Percentiles rank a stretch among this genome's conserved stretches.
phyloP scores from a whole-genome alignment of 2,888 invertebrate genomes.

The Xylota sylvarum region DNA sequence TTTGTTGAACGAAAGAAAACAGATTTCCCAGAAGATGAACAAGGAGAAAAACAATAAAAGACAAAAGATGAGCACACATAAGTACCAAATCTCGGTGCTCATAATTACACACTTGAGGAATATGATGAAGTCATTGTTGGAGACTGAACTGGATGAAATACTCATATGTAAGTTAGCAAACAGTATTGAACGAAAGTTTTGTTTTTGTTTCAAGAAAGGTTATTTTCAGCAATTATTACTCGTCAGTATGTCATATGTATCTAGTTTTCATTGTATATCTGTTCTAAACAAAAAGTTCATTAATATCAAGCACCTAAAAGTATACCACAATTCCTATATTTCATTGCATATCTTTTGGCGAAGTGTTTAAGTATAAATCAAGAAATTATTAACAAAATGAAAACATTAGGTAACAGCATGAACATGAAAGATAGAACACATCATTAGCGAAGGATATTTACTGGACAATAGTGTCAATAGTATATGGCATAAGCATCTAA shows the following conservation, averaged over 20 bases:
- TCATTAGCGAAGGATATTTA: no score
- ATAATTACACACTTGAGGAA: constrained; percentile 42
- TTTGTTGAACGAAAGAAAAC: neutral
- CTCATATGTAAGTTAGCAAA: neutral
- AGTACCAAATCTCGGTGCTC: constrained; percentile 11
- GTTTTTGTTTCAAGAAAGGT: neutral
- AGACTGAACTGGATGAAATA: neutral
- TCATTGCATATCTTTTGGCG: neutral
- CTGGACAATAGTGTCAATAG: no score
- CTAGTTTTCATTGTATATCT: no score
- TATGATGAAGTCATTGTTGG: constrained; percentile 28
- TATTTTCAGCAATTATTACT: no score
- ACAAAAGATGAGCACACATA: constrained; percentile 3
- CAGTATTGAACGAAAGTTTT: neutral
- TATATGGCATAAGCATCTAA: no score
- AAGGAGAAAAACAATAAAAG: constrained; percentile 9
- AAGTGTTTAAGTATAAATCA: no score
- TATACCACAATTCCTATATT: neutral
- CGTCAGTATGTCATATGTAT: no score
- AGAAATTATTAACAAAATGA: no score
- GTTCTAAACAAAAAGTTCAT: no score
- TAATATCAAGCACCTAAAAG: no score
- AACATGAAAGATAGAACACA: no score
- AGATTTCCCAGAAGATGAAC: neutral
- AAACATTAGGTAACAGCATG: no score